phyloP scores from a whole-genome alignment of 2,797 vertebrate genomes.

The Ctenopoma multispine region DNA sequence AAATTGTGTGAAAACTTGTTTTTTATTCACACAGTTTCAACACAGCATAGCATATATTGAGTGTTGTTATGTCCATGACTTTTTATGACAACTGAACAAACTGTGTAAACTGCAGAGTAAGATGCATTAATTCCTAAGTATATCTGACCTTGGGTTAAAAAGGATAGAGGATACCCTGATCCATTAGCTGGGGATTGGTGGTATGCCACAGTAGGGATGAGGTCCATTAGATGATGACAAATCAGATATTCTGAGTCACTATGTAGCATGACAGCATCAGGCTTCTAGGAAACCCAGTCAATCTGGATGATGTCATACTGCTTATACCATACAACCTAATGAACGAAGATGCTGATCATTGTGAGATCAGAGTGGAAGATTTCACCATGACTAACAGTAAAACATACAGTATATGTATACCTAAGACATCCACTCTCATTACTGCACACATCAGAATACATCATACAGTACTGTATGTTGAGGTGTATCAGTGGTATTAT shows the following conservation, averaged over 20 bases:
- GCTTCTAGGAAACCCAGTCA: conserved; percentile 67
- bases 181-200: conserved; percentile 62
- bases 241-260: conserved; percentile 70
- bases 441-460: not conserved
- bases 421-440: not conserved
- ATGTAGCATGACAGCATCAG: conserved; percentile 57
- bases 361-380: conserved; percentile 48
- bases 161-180: conserved; percentile 40
- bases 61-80: conserved; percentile 8
- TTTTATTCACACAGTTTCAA: conserved; percentile 1
- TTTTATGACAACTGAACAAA: conserved; percentile 24
- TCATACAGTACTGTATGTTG: not conserved
- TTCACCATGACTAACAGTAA: conserved; percentile 43
- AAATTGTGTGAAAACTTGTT: conserved; percentile 3
- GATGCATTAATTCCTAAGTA: conserved; percentile 13
- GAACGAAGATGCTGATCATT: conserved; percentile 57
- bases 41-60: conserved; percentile 6
- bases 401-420: not conserved
- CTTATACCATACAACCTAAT: conserved; percentile 58
- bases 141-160: conserved; percentile 57
- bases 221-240: conserved; percentile 71
- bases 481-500: not conserved
- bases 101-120: conserved; percentile 21
- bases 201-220: conserved; percentile 45
- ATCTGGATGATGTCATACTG: conserved; percentile 69